A percentile compares a stretch with the other conserved stretches of the same genome.
Conservation (phyloP, 2,113 vertebrate genomes). For the Chionis minor region DNA sequence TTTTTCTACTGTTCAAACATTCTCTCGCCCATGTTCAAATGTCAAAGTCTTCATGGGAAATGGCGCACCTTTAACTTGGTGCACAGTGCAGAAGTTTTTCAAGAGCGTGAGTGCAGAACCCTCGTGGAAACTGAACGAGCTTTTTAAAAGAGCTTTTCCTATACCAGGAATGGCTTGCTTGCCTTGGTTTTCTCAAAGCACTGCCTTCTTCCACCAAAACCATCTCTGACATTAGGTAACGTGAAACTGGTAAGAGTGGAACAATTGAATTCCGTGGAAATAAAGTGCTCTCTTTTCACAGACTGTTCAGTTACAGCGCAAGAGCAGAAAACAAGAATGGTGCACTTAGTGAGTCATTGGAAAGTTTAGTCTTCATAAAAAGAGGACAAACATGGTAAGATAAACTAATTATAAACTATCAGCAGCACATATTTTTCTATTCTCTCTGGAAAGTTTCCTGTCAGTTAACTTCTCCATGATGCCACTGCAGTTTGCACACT, state of each 20-base stretch:
- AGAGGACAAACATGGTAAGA: neutral
- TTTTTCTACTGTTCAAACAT: neutral
- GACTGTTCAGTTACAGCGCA: neutral
- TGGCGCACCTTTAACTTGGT: neutral
- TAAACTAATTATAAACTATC: neutral
- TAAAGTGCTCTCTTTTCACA: neutral
- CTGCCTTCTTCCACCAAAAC: neutral
- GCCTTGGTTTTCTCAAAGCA: neutral
- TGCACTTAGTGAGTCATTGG: neutral
- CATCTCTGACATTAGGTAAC: neutral
- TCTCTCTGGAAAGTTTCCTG: neutral
- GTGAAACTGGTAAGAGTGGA: neutral
- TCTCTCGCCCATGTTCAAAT: neutral
- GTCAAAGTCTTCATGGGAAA: neutral
- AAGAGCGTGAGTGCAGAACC: neutral
- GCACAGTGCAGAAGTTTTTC: neutral
- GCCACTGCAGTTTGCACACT: neutral
- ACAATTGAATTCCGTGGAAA: neutral
- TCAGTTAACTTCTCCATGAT: neutral
- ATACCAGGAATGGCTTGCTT: neutral
- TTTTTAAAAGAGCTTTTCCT: neutral
- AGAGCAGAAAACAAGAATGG: neutral
- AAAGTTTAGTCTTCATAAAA: neutral
- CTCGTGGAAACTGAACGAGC: neutral
- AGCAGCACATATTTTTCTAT: neutral